Evolutionary conservation across 1,140 invertebrate species (phyloP), one percentile per base, ranked within the genome.

Genomic region (Brachionus rotundiformis): DNA sequence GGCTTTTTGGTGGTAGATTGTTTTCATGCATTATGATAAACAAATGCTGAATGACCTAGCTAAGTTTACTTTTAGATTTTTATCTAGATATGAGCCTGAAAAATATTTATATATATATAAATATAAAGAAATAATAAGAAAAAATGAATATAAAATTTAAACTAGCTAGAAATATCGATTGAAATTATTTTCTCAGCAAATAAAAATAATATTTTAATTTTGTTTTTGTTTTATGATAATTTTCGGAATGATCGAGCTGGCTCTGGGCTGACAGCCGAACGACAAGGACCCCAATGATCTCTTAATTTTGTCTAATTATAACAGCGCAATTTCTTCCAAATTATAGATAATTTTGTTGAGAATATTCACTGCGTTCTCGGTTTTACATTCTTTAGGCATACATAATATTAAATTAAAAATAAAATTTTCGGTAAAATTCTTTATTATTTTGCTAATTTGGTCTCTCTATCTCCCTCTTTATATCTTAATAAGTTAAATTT

Each of bases 191-290:
- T 54, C 19, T 54, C 47, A n/a, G n/a, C n/a, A 19, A 25, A 23
- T 5, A 54, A 54, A 54, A 54, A 54, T 54, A 54, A 54, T 54
- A 54, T 54, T 54, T 54, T 54, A 54, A 54, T 54, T 54, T 54
- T 54, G 47, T 54, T 54, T 54, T 54, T 54, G 47, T 54, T 54
- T 54, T 54, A 54, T 54, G 47, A 54, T 54, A 54, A 54, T 54
- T 54, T 54, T 54, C 13, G 47, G 8, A 54, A 54, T 23, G 19
- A 54, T 19, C 8, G 47, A 54, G 47, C 47, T 16, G 16, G 19
- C 47, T 19, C 47, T 54, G 47, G n/a, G 47, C 23, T 54, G 47
- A 54, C 47, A 54, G 47, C 47, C 16, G 23, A 54, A 19, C 16
- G 19, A 54, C 47, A 54, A 54, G 47, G 47, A 54, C 47, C 47